phyloP scores from a whole-genome alignment of 1,140 invertebrate genomes.

The Philotrypesis tridentata region DNA sequence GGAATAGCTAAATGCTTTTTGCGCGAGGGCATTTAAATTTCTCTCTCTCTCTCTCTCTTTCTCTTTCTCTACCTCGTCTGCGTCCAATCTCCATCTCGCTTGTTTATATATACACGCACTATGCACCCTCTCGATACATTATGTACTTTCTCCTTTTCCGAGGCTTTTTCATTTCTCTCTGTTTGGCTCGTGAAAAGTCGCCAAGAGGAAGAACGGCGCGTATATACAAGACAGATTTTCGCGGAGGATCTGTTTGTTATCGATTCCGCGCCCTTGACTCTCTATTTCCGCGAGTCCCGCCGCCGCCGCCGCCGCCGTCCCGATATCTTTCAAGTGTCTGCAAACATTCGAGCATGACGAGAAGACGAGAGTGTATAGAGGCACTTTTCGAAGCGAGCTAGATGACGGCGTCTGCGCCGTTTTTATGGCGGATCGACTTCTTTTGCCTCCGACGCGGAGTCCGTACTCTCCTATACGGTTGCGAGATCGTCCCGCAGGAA shows the following conservation, averaged over 20 bases:
- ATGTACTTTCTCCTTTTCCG: constrained; percentile 35
- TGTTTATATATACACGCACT: background rate
- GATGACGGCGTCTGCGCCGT: background rate
- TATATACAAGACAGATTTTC: constrained; percentile 46
- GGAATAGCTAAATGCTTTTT: constrained; percentile 76
- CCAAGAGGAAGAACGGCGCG: background rate
- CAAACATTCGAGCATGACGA: constrained; percentile 65
- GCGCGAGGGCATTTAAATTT: constrained; percentile 73
- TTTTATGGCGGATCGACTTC: background rate
- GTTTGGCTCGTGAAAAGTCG: background rate
- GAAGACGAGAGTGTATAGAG: constrained; percentile 61
- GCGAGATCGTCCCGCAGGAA: constrained; percentile 35
- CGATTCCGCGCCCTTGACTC: constrained; percentile 58
- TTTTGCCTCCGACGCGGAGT: background rate
- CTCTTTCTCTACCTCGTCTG: constrained; percentile 63
- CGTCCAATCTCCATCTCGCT: constrained; percentile 5
- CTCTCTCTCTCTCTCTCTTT: constrained; percentile 52
- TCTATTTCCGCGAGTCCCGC: constrained; percentile 37
- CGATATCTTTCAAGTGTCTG: constrained; percentile 67
- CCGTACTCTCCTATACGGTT: background rate
- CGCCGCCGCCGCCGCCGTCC: constrained; percentile 45
- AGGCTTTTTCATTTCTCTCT: constrained; percentile 19
- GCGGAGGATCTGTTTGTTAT: constrained; percentile 66
- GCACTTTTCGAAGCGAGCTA: constrained; percentile 35
- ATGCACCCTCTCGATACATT: constrained; percentile 1